A percentile compares a stretch with the other conserved stretches of the same genome.
phyloP scores from a whole-genome alignment of 1,140 invertebrate species.

The Hirudo medicinalis region DNA sequence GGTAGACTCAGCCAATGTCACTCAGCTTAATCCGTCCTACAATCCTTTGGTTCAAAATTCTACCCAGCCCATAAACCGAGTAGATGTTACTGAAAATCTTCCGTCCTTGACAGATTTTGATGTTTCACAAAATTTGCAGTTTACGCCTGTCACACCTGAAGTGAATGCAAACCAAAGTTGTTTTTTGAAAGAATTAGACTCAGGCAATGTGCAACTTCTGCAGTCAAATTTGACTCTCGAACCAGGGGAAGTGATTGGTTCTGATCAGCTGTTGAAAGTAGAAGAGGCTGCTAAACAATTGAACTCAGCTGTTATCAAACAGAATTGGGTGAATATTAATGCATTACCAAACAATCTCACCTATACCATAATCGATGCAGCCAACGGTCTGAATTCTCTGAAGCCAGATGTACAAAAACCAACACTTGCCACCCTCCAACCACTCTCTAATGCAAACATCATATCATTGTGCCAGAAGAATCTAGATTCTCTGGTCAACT shows the following conservation, averaged over 20 bases:
- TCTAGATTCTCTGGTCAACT: background rate
- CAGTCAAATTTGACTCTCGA: constrained; percentile 2
- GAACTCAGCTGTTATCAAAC: background rate
- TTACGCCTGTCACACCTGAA: background rate
- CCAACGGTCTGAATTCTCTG: background rate
- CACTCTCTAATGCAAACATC: constrained; percentile 6
- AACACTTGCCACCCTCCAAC: background rate
- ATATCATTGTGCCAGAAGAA: constrained; percentile 8
- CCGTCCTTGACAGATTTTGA: constrained; percentile 11
- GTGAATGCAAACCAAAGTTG: background rate
- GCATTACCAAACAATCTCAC: background rate
- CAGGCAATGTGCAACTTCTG: constrained; percentile 3
- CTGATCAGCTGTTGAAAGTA: background rate
- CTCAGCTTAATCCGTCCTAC: constrained; percentile 10
- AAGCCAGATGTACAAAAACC: background rate
- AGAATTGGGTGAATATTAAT: constrained; percentile 4
- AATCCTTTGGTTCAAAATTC: constrained; percentile 1
- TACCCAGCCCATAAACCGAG: background rate
- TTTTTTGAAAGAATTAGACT: constrained; percentile 1
- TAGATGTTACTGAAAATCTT: constrained; percentile 6
- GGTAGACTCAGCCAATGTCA: background rate
- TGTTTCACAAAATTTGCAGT: background rate
- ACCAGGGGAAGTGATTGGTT: background rate
- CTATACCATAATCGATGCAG: background rate
- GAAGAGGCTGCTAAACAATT: constrained; percentile 1